Conservation (phyloP, 2,888 invertebrate genomes). For the Tachystola acroxantha region DNA sequence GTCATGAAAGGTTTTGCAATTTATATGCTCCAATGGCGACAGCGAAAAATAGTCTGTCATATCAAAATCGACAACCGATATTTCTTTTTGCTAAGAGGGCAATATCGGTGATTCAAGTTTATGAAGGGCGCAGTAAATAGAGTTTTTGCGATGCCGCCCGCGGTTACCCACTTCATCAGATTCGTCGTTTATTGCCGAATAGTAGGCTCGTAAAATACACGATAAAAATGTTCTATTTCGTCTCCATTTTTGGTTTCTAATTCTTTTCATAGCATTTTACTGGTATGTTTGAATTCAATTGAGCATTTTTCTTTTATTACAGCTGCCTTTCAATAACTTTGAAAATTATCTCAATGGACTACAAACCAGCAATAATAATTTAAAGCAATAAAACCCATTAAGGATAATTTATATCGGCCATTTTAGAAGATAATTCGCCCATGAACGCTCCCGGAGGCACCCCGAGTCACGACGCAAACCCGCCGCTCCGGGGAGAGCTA, state of each 20-base stretch:
- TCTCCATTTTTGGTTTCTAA: not conserved
- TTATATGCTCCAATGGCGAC: too few relatives aligned
- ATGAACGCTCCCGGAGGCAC: conserved; percentile 61
- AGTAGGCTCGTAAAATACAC: conserved; percentile 32
- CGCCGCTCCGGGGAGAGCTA: conserved; percentile 39
- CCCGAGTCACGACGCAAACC: conserved; percentile 55
- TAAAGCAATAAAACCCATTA: conserved; percentile 58
- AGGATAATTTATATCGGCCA: conserved; percentile 59
- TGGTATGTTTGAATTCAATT: not conserved
- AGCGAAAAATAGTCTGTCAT: conserved; percentile 2
- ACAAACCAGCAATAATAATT: conserved; percentile 35
- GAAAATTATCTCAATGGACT: conserved; percentile 39
- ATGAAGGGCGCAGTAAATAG: conserved; percentile 44
- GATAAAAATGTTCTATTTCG: not conserved
- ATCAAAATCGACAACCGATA: conserved; percentile 9
- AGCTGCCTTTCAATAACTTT: conserved; percentile 31
- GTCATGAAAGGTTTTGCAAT: too few relatives aligned
- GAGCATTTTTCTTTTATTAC: conserved; percentile 8
- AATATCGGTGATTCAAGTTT: conserved; percentile 32
- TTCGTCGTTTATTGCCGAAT: conserved; percentile 65
- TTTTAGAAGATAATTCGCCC: conserved; percentile 62
- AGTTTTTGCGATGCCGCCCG: conserved; percentile 50
- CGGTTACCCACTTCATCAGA: conserved; percentile 59
- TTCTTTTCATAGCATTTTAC: not conserved
- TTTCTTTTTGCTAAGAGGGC: conserved; percentile 10